These are phyloP conservation scores for Plectrocnemia conspersa DNA, from an alignment of 1,140 invertebrate species.

Conservation along the genomic window DNA sequence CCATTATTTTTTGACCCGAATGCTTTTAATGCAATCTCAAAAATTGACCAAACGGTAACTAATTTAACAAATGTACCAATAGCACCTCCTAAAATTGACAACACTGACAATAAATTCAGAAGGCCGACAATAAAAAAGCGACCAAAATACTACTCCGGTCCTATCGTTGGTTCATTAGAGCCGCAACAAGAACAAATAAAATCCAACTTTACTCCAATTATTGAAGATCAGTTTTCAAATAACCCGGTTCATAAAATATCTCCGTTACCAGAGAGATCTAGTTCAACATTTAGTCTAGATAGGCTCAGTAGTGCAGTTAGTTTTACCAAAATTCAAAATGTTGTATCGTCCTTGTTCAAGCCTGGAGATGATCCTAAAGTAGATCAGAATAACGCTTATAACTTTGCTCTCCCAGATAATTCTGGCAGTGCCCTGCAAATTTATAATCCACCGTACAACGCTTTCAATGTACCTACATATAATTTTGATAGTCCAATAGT, in stretches of 20 bases:
- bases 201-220: no score
- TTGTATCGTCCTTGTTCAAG: slow-evolving; percentile 48
- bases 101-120: slow-evolving; percentile 40
- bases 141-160: slow-evolving; percentile 49
- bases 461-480: no score
- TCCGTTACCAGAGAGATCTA: not conserved
- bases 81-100: slow-evolving; percentile 39
- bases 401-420: no score
- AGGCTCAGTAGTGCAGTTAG: slow-evolving; percentile 40
- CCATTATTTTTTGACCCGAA: slow-evolving; percentile 4
- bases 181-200: no score
- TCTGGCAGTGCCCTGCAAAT: no score
- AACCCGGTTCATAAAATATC: no score
- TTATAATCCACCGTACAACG: no score
- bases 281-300: not conserved
- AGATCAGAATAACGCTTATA: no score
- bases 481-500: no score
- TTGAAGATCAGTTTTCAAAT: no score
- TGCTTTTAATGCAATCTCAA: not conserved
- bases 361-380: no score
- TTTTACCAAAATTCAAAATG: slow-evolving; percentile 48
- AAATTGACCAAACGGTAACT: not conserved
- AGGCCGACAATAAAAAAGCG: slow-evolving; percentile 42
- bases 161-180: no score
- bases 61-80: not conserved